Evolutionary conservation across 2,888 invertebrate genomes (phyloP), one percentile per base, ranked within the genome.

Genomic region (Epinotia bilunana): DNA sequence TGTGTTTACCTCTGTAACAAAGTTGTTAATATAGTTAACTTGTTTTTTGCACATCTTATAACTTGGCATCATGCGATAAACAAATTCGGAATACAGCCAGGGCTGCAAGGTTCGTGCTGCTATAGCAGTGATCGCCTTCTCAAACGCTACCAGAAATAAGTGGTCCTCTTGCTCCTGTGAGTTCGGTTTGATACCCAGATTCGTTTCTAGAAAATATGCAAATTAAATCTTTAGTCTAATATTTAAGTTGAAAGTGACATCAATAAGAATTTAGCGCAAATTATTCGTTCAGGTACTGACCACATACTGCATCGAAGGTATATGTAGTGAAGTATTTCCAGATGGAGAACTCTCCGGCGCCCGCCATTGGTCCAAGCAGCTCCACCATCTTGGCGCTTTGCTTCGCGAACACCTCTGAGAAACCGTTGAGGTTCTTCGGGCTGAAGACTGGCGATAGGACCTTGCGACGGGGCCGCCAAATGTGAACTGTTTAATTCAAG

Each of bases 381-480:
- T 72, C 39, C 9, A 70, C 75, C 69, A 76, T 9, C 2, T 28
- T 60, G 0, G 60, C 53, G 20, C 75, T 74, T 23, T 72, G 72
- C 12, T 69, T 28, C 5, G 53, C 23, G 12, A 78, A 78, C 13
- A 76, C 39, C 16, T 61, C 57, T 13, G 74, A 55, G 43, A 70
- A 77, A 18, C 57, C 28, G 11, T 72, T 67, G 7, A 78, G 69
- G 16, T 73, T 72, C 55, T 65, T 75, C 23, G 68, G 61, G 12
- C 67, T 76, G 39, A 79, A 79, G 5, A 67, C 63, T 20, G 75
- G 76, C 3, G 73, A 57, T 3, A 78, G 18, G 12, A 75, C 20
- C 60, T 77, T 76, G 0, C 78, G 74, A 13, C 78, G 76, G 2
- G 73, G 73, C 4, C 78, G 74, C 78, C 78, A 78, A 6, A 76